A percentile compares a stretch with the other conserved stretches of the same genome.
Evolutionary conservation across 2,113 vertebrate species (phyloP).

Genomic region (Pedionomus torquatus): DNA sequence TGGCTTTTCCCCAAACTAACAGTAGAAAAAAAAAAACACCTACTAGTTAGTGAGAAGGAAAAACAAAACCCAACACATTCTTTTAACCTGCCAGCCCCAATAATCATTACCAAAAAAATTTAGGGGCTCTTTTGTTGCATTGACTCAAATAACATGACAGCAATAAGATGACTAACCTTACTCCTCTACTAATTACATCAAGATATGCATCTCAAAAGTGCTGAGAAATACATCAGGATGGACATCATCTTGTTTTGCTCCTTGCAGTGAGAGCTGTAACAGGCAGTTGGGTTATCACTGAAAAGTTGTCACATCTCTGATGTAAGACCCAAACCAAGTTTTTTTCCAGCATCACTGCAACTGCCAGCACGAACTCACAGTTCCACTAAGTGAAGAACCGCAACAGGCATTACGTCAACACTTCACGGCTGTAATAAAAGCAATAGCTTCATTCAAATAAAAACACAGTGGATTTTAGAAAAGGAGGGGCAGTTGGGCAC

Average conservation of each 20-base stretch:
- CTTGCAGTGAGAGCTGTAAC: accelerated
- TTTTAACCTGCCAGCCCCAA: neutral
- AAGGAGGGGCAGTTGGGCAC: too few relatives aligned
- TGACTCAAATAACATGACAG: neutral
- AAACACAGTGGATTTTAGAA: neutral
- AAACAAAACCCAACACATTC: accelerated
- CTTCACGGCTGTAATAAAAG: accelerated
- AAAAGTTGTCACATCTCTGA: neutral
- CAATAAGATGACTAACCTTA: neutral
- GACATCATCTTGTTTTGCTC: neutral
- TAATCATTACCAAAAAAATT: neutral
- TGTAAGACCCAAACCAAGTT: neutral
- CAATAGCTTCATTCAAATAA: neutral
- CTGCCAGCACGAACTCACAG: neutral
- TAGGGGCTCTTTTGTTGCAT: neutral
- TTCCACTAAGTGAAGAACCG: neutral
- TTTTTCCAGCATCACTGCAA: neutral
- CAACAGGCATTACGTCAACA: accelerated
- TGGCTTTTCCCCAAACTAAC: neutral
- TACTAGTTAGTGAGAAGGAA: neutral
- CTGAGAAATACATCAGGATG: neutral
- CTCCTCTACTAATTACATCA: accelerated
- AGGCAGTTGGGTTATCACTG: neutral
- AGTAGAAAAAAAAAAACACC: neutral
- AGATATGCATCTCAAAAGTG: neutral